Evolutionary conservation across 2,888 invertebrate species (phyloP).

Genomic region (Yponomeuta plumbellus): DNA sequence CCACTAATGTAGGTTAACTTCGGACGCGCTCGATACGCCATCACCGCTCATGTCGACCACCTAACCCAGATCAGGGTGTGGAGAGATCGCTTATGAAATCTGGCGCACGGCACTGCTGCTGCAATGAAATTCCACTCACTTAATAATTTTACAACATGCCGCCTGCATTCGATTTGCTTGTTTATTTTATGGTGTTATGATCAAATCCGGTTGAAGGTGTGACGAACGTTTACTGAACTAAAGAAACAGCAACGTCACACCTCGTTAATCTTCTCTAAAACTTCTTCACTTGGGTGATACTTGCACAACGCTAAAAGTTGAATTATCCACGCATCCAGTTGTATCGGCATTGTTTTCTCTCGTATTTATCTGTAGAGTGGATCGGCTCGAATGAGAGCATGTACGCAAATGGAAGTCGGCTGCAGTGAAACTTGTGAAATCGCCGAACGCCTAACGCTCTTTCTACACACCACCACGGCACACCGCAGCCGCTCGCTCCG

Average conservation of each 20-base stretch:
- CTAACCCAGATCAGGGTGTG: conserved; percentile 76
- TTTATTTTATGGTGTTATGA: not conserved
- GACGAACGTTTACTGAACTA: not conserved
- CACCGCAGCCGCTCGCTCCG: conserved; percentile 16
- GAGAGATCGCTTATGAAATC: conserved; percentile 76
- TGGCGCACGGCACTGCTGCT: conserved; percentile 61
- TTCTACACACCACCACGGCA: conserved; percentile 3
- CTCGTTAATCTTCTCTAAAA: not conserved
- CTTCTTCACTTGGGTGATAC: not conserved
- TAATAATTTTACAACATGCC: not conserved
- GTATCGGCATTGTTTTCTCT: conserved; percentile 3
- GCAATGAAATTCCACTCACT: conserved; percentile 55
- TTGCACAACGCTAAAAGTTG: not conserved
- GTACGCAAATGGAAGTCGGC: conserved; percentile 23
- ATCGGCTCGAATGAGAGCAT: conserved; percentile 9
- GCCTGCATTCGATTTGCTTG: not conserved
- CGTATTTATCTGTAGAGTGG: conserved; percentile 3
- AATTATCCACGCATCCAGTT: not conserved
- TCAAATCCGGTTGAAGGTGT: not conserved
- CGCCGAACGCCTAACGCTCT: conserved; percentile 19
- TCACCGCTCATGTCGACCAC: conserved; percentile 68
- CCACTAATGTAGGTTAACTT: conserved; percentile 50
- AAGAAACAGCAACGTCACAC: not conserved
- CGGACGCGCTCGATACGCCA: conserved; percentile 74
- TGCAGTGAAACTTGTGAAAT: conserved; percentile 30